Evolutionary conservation across 2,113 vertebrate species (phyloP).

Genomic region (Noturus placidus): DNA sequence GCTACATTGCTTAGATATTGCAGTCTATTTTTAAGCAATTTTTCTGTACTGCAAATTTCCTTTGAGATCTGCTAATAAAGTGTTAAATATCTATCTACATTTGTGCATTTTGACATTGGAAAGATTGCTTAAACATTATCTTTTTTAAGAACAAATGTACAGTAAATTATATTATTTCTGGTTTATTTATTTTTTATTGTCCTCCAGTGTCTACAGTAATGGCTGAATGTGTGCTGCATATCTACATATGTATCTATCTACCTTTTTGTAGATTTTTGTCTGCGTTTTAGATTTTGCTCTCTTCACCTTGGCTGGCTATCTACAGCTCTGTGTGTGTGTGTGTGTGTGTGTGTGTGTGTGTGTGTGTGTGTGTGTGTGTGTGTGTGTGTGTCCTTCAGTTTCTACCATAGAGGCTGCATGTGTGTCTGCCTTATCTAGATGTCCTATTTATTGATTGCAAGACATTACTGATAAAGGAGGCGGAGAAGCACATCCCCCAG

Average conservation of each 20-base stretch:
- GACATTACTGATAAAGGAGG: constrained; percentile 70
- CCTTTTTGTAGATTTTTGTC: neutral
- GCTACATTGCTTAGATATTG: constrained; percentile 34
- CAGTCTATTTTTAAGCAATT: constrained; percentile 44
- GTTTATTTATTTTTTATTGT: neutral
- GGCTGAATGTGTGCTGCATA: neutral
- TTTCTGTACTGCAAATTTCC: constrained; percentile 32
- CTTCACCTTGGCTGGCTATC: neutral
- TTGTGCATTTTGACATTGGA: constrained; percentile 30
- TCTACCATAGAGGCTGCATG: constrained; percentile 58
- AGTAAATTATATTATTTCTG: neutral
- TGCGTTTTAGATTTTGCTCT: neutral
- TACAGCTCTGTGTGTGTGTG: neutral
- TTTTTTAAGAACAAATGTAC: constrained; percentile 12
- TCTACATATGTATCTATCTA: neutral
- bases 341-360: neutral
- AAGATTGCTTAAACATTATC: constrained; percentile 31
- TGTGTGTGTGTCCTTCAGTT: constrained; percentile 52
- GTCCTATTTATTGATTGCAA: constrained; percentile 73
- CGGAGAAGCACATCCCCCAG: constrained; percentile 55
- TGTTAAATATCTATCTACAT: constrained; percentile 19
- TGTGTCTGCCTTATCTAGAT: constrained; percentile 69
- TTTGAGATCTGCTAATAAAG: constrained; percentile 46
- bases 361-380: constrained; percentile 13
- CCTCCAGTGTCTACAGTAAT: neutral